Percentiles rank a stretch among this genome's conserved stretches.
Conservation (phyloP, 2,888 invertebrate genomes). For the Nesidiocoris tenuis region DNA sequence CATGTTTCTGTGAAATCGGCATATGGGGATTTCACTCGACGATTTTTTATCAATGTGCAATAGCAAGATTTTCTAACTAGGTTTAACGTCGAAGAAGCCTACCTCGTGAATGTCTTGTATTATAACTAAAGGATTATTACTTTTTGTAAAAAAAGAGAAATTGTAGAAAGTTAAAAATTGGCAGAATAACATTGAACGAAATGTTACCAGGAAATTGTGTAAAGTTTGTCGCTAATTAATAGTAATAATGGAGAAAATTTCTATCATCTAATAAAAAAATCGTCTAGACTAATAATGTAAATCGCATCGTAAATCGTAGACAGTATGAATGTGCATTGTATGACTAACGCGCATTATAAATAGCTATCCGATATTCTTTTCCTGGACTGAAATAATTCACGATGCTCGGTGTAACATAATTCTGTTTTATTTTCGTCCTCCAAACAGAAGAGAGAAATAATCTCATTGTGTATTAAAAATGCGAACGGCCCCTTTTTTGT, state of each 20-base stretch:
- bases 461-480: slow-evolving; percentile 7
- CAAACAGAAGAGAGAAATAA: slow-evolving; percentile 13
- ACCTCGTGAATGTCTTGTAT: slow-evolving; percentile 47
- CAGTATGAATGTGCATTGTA: slow-evolving; percentile 37
- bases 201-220: slow-evolving; percentile 38
- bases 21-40: background rate
- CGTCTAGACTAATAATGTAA: slow-evolving; percentile 45
- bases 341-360: slow-evolving; percentile 34
- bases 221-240: slow-evolving; percentile 26
- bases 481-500: slow-evolving; percentile 24
- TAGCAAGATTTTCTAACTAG: slow-evolving; percentile 44
- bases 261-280: slow-evolving; percentile 46
- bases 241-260: slow-evolving; percentile 41
- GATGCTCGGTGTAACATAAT: slow-evolving; percentile 21
- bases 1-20: background rate
- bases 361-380: slow-evolving; percentile 25
- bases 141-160: slow-evolving; percentile 39
- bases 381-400: slow-evolving; percentile 36
- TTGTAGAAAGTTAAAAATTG: background rate
- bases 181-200: slow-evolving; percentile 42
- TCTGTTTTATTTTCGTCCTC: slow-evolving; percentile 23
- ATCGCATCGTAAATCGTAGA: slow-evolving; percentile 33
- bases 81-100: slow-evolving; percentile 46
- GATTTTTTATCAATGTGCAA: slow-evolving; percentile 42
- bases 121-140: slow-evolving; percentile 24